Conservation (phyloP, 2,113 vertebrate genomes). For the Burhinus bistriatus region DNA sequence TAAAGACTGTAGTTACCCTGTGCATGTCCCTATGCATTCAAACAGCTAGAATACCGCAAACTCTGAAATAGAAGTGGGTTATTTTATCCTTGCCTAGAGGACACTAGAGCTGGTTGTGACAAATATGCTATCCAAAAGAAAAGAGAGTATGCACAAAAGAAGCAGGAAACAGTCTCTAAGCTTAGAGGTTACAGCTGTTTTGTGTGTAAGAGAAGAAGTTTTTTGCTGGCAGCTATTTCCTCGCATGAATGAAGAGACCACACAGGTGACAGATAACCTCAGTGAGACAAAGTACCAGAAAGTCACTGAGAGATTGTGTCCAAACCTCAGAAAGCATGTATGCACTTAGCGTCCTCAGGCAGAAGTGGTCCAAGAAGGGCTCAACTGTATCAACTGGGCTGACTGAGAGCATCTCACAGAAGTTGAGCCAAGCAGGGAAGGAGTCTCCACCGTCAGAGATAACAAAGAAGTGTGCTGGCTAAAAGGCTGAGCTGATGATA, state of each 20-base stretch:
- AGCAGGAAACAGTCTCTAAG: not conserved
- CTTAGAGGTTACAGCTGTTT: not conserved
- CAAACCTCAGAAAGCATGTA: rapidly evolving
- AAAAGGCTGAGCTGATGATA: not conserved
- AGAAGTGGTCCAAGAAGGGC: not conserved
- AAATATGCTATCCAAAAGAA: not conserved
- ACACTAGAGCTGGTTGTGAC: not conserved
- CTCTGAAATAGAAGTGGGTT: not conserved
- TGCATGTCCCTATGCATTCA: not conserved
- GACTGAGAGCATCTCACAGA: not conserved
- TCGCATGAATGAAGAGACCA: not conserved
- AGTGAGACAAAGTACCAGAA: not conserved
- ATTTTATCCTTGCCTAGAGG: not conserved
- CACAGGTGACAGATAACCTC: not conserved
- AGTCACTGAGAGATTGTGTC: not conserved
- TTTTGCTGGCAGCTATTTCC: not conserved
- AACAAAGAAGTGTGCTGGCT: not conserved
- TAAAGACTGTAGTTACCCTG: not conserved
- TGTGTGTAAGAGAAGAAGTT: not conserved
- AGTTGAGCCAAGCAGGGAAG: not conserved
- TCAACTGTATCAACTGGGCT: not conserved
- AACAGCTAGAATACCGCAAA: not conserved
- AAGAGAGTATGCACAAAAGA: not conserved
- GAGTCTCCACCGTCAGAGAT: not conserved
- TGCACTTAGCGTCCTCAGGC: not conserved